A percentile compares a stretch with the other conserved stretches of the same genome.
Evolutionary conservation across 2,888 invertebrate genomes (phyloP).

Genomic region (Antitype chi): DNA sequence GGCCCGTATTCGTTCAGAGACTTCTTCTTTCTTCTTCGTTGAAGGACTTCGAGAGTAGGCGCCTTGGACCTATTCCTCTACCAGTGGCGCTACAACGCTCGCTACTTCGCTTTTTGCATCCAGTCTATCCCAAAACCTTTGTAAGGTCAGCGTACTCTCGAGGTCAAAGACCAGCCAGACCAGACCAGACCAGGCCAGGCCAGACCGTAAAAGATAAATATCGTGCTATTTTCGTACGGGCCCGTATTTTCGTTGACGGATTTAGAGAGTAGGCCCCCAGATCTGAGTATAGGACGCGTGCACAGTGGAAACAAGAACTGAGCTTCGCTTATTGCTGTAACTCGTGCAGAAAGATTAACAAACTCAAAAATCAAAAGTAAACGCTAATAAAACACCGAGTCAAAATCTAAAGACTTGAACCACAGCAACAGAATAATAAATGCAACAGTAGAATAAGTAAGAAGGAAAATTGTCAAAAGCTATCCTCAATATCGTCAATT

Average conservation of each 20-base stretch:
- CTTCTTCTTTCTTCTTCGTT: no score
- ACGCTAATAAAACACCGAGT: not conserved
- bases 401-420: conserved; percentile 51
- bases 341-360: not conserved
- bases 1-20: no score
- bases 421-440: conserved; percentile 66
- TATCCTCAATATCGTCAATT: conserved; percentile 68
- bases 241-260: not conserved
- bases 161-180: no score
- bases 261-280: not conserved
- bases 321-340: not conserved
- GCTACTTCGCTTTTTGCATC: no score
- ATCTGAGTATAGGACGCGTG: not conserved
- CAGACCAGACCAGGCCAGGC: no score
- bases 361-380: not conserved
- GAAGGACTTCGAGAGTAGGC: no score
- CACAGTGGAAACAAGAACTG: not conserved
- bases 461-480: conserved; percentile 71
- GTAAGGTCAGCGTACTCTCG: not conserved
- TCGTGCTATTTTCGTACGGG: no score
- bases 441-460: conserved; percentile 64
- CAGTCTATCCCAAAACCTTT: no score
- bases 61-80: no score
- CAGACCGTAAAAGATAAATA: not conserved
- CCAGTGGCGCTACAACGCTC: no score